Conservation (phyloP, 2,113 vertebrate genomes). For the Camelus bactrianus region DNA sequence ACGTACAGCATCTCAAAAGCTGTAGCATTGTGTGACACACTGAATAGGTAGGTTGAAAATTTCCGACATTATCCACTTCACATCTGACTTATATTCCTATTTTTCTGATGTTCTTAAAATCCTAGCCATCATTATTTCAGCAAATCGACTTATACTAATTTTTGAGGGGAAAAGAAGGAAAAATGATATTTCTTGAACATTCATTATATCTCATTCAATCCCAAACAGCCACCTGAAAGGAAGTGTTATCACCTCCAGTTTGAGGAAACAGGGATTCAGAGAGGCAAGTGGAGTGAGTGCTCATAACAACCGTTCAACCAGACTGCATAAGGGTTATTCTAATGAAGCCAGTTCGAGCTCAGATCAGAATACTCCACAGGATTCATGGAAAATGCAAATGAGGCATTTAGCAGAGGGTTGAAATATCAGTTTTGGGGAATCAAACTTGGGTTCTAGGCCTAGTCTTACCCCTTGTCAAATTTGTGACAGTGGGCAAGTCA, state of each 20-base stretch:
- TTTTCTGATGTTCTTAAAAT: background rate
- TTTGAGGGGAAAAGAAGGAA: conserved; percentile 8
- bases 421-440: background rate
- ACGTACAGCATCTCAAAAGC: background rate
- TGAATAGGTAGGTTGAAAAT: background rate
- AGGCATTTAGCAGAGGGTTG: background rate
- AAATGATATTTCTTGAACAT: background rate
- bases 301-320: background rate
- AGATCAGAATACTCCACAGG: background rate
- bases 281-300: background rate
- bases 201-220: background rate
- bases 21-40: background rate
- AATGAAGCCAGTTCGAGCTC: background rate
- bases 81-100: background rate
- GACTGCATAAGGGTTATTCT: background rate
- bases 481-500: background rate
- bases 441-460: background rate
- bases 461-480: background rate
- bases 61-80: background rate
- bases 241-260: background rate
- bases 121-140: background rate
- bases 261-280: background rate
- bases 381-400: background rate
- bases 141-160: conserved; percentile 30
- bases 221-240: background rate